Evolutionary conservation across 2,113 vertebrate genomes (phyloP).

Genomic region (Centropus bengalensis): DNA sequence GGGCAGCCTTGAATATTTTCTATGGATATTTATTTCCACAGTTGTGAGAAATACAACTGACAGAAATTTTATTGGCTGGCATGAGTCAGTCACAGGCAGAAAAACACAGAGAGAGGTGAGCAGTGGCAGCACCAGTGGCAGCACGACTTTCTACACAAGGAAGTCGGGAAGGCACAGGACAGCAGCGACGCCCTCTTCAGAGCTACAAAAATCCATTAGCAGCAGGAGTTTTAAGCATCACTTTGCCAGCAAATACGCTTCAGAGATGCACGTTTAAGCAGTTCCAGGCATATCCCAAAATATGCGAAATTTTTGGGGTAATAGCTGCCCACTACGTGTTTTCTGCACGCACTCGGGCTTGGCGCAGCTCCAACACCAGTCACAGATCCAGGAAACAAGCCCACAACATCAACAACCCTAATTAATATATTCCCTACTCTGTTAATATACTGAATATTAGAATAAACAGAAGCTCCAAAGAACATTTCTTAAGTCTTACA

Average conservation of each 20-base stretch:
- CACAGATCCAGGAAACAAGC: background rate
- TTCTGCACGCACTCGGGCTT: background rate
- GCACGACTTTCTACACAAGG: background rate
- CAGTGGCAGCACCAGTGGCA: background rate
- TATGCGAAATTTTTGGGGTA: background rate
- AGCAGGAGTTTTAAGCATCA: background rate
- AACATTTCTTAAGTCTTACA: background rate
- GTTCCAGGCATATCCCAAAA: background rate
- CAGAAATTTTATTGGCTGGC: background rate
- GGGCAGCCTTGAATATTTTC: background rate
- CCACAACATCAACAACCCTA: background rate
- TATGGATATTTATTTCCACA: background rate
- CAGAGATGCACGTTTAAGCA: background rate
- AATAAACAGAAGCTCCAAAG: background rate
- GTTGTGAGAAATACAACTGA: background rate
- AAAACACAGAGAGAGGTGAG: background rate
- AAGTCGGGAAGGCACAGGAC: background rate
- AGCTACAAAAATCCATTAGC: background rate
- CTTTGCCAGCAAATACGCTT: constrained; percentile 3
- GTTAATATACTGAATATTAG: background rate
- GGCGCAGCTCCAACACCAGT: background rate
- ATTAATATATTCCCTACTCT: background rate
- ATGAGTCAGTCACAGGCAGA: background rate
- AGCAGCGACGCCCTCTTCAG: background rate
- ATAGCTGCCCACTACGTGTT: background rate